Base-by-base conservation (phyloP, 2,888 invertebrate genomes). In the Cyaniris semiargus region DNA sequence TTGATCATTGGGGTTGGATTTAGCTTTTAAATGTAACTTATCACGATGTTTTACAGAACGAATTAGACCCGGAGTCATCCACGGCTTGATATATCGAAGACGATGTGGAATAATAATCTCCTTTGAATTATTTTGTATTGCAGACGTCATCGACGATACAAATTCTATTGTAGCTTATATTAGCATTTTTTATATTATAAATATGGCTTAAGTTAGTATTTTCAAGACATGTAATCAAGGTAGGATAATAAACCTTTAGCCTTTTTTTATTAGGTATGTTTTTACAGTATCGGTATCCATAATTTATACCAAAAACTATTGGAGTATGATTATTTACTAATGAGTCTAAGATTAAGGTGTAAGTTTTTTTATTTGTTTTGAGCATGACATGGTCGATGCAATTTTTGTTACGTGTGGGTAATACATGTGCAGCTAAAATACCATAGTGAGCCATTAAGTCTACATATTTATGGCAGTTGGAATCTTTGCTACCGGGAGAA, bases 1-100 rank as follows among this genome's bases (percentile, higher is more conserved):
- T 60, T 60, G 10, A 60, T 23, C 23, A 8, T 13, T 60, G 4
- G 10, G 7, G 23, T 60, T 60, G 3, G 60, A 60, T 23, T 60
- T 60, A 23, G 60, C 60, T 60, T 60, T 60, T 23, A 13, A 10
- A 13, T 60, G 60, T 60, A 60, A 23, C 23, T 60, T 60, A 23
- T 60, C 23, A 60, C 60, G 60, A 3, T 60, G 60, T 60, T 23
- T 60, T 60, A 60, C 60, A 60, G 23, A 60, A 60, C 60, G 60
- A 8, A 60, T 23, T 3, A 23, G 60, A 10, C 60, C 60, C 21
- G 23, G 10, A 60, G 60, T 23, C 23, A 60, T 60, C 60, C 60
- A 60, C 8, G 60, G 60, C 10, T 60, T 60, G 23, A 60, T 23
- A 23, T 21, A 58, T 3, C 58, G 58, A 10, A 58, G 10, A 58